Base-by-base conservation (phyloP, 92 coral and sea anemone species). In the Metridium senile region DNA sequence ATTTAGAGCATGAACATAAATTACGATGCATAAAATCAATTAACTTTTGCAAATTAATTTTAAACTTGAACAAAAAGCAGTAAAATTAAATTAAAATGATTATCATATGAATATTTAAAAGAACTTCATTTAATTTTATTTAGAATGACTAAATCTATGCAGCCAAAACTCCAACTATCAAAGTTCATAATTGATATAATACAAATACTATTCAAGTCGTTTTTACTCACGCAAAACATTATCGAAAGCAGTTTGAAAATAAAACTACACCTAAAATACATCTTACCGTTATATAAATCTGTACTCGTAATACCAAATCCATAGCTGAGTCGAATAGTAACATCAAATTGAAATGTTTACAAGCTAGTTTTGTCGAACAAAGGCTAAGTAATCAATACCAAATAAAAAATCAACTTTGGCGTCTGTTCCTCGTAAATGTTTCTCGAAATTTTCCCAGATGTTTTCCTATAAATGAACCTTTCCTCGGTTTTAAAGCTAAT, bases 351-450 rank as follows among this genome's bases (percentile, higher is more conserved):
- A 9, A 59, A 59, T 59, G 17, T 59, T 59, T 59, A 59, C 65
- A 39, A 6, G 49, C 8, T 39, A 39, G 8, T 39, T 39, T 39
- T 4, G 49, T 6, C 49, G 49, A 39, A 39, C 49, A 39, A 39
- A 39, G 49, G 49, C 51, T 0, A 68, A 68, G 54, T 68, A 35
- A 68, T 68, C 72, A 47, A 68, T 11, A 29, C 23, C 28, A 39
- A 39, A 39, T n/a, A n/a, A 39, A 29, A 68, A 68, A 30, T 39
- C 30, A 39, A 68, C 49, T 47, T 33, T 39, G 21, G 22, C 33
- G 43, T 31, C 33, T 22, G 26, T 21, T 26, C 26, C 19, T 32
- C 33, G 25, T 21, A 31, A 66, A 26, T 66, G 43, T 31, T 46
- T 21, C 34, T 16, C 22, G 71, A 66, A 39, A 39, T 39, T 39